Conservation (phyloP, 2,888 invertebrate species). For the Melangyna quadrimaculata region DNA sequence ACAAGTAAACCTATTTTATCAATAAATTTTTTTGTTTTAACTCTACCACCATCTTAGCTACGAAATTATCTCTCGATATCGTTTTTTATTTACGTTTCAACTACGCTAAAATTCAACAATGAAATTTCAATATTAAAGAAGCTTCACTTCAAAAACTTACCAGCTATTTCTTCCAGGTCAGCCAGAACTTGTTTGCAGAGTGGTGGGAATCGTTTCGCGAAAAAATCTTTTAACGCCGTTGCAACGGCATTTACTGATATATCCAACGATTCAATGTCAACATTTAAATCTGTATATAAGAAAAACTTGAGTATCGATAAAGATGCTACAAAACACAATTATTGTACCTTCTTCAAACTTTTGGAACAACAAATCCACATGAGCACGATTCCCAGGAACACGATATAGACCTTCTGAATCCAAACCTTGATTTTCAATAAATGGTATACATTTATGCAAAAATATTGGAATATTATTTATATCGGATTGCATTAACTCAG, state of each 20-base stretch:
- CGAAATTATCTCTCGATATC: too few relatives aligned
- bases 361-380: slow-evolving; percentile 95
- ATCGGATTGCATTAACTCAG: slow-evolving; percentile 86
- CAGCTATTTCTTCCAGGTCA: slow-evolving; percentile 94
- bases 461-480: slow-evolving; percentile 93
- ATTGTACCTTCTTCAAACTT: slow-evolving; percentile 93
- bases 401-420: slow-evolving; percentile 97
- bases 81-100: too few relatives aligned
- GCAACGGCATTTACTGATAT: slow-evolving; percentile 98
- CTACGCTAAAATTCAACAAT: too few relatives aligned
- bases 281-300: slow-evolving; percentile 86
- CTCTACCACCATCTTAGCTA: too few relatives aligned
- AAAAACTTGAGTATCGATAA: not conserved
- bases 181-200: slow-evolving; percentile 93
- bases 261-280: slow-evolving; percentile 91
- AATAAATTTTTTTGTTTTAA: too few relatives aligned
- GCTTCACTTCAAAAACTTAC: too few relatives aligned
- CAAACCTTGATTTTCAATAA: slow-evolving; percentile 96
- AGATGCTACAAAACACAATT: not conserved
- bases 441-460: slow-evolving; percentile 95
- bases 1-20: too few relatives aligned
- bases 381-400: slow-evolving; percentile 97
- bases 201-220: slow-evolving; percentile 95
- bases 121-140: too few relatives aligned
- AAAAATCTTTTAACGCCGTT: slow-evolving; percentile 97